Evolutionary conservation across 2,888 invertebrate genomes (phyloP), one percentile per base, ranked within the genome.

Genomic region (Sinhomidia bicolor): DNA sequence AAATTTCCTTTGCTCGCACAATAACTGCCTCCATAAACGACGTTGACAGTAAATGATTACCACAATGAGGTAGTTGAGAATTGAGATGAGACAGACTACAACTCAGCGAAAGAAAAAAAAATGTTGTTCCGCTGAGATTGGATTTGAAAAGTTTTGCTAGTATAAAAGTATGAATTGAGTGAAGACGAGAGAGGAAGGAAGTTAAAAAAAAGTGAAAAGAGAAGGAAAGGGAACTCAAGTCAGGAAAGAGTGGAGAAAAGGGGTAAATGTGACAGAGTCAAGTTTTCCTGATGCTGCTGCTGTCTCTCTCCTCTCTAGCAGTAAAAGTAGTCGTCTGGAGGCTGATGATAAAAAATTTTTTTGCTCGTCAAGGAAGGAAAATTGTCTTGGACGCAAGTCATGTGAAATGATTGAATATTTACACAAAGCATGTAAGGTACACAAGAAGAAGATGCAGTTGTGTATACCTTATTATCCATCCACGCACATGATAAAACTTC

Each of bases 371-470:
- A 41, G 54, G 9, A 54, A 74, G 3, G 5, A 29, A 71, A 57
- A 26, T 81, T 44, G 54, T 78, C 54, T 78, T 78, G 26, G 9
- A 32, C 51, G 20, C 76, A 51, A 78, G 29, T 78, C 76, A 78
- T 12, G 65, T 62, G 85, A 76, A 85, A 78, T 76, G 60, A 76
- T 74, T 76, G 84, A 71, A 60, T 71, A 54, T 71, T 68, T 36
- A 80, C 36, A 74, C 76, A 78, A 78, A 54, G 76, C 29, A n/a
- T n/a, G n/a, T n/a, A n/a, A n/a, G n/a, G 7, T 4, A 20, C 29
- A 54, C n/a, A 54, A 23, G 17, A 1, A 51, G 29, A 74, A n/a
- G n/a, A 47, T 26, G 20, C 47, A 44, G 2, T 20, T 20, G 47
- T 74, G 74, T 44, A 5, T 65, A 14, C 65, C 12, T 65, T 65